These are phyloP conservation scores for Neocrepidodera transversa DNA, from an alignment of 2,888 invertebrate species.

Conservation along the genomic window DNA sequence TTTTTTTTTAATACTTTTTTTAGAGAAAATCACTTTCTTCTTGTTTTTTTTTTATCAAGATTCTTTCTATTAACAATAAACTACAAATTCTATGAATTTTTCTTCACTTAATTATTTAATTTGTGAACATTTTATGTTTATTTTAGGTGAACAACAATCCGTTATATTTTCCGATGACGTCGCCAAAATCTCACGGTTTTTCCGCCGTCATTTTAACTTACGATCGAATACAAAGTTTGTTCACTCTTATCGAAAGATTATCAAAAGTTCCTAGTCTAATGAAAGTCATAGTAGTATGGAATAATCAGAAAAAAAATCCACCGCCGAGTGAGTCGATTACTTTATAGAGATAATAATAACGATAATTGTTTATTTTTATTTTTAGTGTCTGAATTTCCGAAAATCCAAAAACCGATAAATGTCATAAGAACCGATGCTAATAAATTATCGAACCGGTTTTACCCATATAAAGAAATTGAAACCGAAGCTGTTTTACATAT, in stretches of 20 bases:
- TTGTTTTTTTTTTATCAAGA: too few relatives aligned
- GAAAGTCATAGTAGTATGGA: conserved; percentile 95
- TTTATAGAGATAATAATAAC: conserved; percentile 13
- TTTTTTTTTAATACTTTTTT: too few relatives aligned
- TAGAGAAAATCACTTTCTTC: too few relatives aligned
- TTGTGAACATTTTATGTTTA: too few relatives aligned
- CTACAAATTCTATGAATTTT: too few relatives aligned
- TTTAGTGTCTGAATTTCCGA: conserved; percentile 86
- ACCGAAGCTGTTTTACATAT: conserved; percentile 95
- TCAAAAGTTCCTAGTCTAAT: conserved; percentile 87
- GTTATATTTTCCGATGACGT: conserved; percentile 85
- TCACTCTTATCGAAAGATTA: conserved; percentile 83
- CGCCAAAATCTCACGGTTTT: conserved; percentile 87
- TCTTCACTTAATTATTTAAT: too few relatives aligned
- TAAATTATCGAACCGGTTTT: conserved; percentile 94
- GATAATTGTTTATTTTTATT: conserved; percentile 25
- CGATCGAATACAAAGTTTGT: conserved; percentile 89
- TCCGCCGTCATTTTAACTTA: conserved; percentile 96
- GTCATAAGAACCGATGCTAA: conserved; percentile 90
- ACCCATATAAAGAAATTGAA: conserved; percentile 94
- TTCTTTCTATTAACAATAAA: too few relatives aligned
- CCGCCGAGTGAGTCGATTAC: conserved; percentile 76
- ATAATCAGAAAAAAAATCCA: conserved; percentile 90
- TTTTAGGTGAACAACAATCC: conserved; percentile 73
- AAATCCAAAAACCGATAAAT: conserved; percentile 86